These are phyloP conservation scores for Trissolcus japonicus DNA, from an alignment of 2,888 invertebrate genomes.

Conservation along the genomic window DNA sequence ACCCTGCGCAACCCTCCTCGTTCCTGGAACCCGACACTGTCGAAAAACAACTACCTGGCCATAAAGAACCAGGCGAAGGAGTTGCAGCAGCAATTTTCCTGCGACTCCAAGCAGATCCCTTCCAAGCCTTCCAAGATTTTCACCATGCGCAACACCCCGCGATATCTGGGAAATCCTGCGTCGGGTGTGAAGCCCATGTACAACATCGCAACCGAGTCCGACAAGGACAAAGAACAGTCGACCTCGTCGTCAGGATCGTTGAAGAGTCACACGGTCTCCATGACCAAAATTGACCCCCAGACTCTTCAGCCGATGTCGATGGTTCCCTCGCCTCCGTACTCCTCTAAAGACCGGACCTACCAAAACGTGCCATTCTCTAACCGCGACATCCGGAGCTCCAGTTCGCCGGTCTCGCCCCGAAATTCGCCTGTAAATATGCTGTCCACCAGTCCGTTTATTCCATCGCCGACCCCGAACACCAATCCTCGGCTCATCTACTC, in stretches of 20 bases:
- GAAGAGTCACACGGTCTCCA: slow-evolving; percentile 63
- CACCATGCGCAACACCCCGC: slow-evolving; percentile 79
- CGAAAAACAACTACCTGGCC: slow-evolving; percentile 76
- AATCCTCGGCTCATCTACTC: slow-evolving; percentile 72
- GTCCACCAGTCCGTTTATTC: slow-evolving; percentile 74
- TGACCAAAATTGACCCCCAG: slow-evolving; percentile 80
- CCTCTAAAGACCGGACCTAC: slow-evolving; percentile 69
- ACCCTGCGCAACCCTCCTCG: slow-evolving; percentile 80
- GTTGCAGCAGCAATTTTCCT: slow-evolving; percentile 60
- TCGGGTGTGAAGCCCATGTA: slow-evolving; percentile 81
- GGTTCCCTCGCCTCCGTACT: slow-evolving; percentile 68
- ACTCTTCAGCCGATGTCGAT: slow-evolving; percentile 77
- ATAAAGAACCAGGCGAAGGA: slow-evolving; percentile 72
- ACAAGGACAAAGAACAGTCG: slow-evolving; percentile 57
- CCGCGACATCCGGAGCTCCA: slow-evolving; percentile 66
- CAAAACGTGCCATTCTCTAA: slow-evolving; percentile 67
- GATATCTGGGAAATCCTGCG: slow-evolving; percentile 79
- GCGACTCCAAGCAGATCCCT: slow-evolving; percentile 66
- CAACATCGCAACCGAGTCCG: slow-evolving; percentile 75
- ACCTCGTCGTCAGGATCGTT: slow-evolving; percentile 41
- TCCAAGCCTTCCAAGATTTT: slow-evolving; percentile 79
- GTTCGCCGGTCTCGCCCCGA: slow-evolving; percentile 70
- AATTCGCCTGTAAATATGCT: slow-evolving; percentile 74
- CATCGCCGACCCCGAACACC: slow-evolving; percentile 73
- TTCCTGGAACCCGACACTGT: slow-evolving; percentile 80